These are phyloP conservation scores for Cyphomyrus plagiostoma DNA, from an alignment of 2,113 vertebrate species.

Conservation along the genomic window DNA sequence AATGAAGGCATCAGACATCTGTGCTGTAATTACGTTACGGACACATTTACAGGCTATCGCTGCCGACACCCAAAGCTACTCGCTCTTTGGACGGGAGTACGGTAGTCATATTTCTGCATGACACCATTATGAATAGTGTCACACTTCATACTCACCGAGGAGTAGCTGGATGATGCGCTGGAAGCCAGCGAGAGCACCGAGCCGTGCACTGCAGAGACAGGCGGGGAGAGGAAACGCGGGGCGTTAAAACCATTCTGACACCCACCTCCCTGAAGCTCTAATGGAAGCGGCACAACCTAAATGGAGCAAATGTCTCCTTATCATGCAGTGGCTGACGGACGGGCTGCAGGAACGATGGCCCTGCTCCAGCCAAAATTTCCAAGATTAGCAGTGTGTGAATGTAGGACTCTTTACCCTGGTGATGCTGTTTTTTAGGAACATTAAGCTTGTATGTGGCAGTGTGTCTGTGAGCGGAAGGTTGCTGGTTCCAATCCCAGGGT, in stretches of 20 bases:
- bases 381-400: neutral
- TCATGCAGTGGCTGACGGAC: neutral
- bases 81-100: neutral
- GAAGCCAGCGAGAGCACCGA: constrained; percentile 90
- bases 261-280: neutral
- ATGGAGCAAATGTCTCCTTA: neutral
- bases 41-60: neutral
- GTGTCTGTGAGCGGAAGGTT: neutral
- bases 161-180: constrained; percentile 86
- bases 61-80: neutral
- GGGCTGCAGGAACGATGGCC: too few relatives aligned
- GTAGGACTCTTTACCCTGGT: neutral
- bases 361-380: neutral
- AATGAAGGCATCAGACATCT: neutral
- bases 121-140: neutral
- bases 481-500: neutral
- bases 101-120: neutral
- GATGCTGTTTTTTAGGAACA: neutral
- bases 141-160: constrained; percentile 74
- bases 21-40: neutral
- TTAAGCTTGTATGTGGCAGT: neutral
- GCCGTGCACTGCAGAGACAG: constrained; percentile 75
- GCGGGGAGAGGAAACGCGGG: constrained; percentile 9
- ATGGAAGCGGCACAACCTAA: neutral
- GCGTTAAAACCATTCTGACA: neutral